Conservation (phyloP, 2,113 vertebrate genomes). For the Talpa occidentalis region DNA sequence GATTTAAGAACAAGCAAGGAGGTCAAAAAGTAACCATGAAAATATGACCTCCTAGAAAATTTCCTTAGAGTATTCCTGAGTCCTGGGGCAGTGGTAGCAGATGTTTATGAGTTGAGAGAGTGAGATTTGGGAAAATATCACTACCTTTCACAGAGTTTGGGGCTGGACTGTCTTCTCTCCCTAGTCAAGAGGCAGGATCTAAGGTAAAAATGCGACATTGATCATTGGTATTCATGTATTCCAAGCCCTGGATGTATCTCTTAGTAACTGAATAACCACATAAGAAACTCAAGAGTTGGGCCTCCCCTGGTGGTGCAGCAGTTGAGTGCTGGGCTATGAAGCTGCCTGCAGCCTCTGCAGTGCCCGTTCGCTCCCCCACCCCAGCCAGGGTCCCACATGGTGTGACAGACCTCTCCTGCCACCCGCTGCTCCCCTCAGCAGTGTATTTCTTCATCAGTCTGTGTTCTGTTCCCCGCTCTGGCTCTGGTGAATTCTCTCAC, state of each 20-base stretch:
- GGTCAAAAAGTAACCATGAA: neutral
- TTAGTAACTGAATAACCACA: neutral
- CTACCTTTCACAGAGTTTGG: neutral
- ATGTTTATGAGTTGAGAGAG: slow-evolving; percentile 31
- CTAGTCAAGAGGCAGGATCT: neutral
- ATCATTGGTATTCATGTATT: neutral
- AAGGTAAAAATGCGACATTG: neutral
- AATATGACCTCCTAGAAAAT: neutral
- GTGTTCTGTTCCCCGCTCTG: no score
- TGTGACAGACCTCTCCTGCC: no score
- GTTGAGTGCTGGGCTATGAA: no score
- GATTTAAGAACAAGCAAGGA: slow-evolving; percentile 18
- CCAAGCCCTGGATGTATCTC: neutral
- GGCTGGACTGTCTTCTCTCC: neutral
- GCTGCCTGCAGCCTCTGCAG: no score
- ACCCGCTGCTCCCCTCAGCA: no score
- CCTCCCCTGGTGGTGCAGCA: no score
- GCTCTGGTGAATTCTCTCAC: no score
- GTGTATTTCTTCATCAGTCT: no score
- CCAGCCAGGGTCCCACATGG: no score
- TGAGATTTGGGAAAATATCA: neutral
- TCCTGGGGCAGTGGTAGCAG: neutral
- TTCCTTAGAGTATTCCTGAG: neutral
- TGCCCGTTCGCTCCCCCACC: no score
- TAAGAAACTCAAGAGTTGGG: slow-evolving; percentile 14